A percentile compares a stretch with the other conserved stretches of the same genome.
Evolutionary conservation across 2,888 invertebrate species (phyloP).

Genomic region (Agonopterix subpropinquella): DNA sequence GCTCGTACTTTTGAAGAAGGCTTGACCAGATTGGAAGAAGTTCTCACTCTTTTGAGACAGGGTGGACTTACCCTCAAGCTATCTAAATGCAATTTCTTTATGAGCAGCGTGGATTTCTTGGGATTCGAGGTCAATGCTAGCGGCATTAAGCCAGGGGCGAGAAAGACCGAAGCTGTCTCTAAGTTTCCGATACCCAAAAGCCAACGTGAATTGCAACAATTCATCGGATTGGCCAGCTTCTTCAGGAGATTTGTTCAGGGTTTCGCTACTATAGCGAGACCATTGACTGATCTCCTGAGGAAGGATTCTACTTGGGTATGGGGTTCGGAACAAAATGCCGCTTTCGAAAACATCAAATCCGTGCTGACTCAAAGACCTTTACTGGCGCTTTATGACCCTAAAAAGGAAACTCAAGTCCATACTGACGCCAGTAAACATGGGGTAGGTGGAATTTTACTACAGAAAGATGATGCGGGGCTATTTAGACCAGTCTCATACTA

Average conservation of each 20-base stretch:
- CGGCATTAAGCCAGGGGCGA: background rate
- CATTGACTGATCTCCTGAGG: background rate
- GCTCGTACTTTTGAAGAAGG: background rate
- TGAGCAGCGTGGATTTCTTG: background rate
- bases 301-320: background rate
- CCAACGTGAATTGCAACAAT: no score
- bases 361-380: background rate
- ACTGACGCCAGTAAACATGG: background rate
- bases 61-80: background rate
- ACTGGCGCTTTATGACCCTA: background rate
- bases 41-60: background rate
- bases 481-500: background rate
- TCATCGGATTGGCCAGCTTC: no score
- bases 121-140: background rate
- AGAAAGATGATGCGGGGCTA: no score
- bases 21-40: background rate
- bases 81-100: conserved; percentile 8
- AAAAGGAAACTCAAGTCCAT: background rate
- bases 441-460: background rate
- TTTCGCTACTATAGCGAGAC: background rate
- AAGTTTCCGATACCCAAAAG: background rate
- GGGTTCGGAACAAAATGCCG: background rate
- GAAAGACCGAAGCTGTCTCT: background rate
- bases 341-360: background rate
- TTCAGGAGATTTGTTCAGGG: background rate